Base-by-base conservation (phyloP, 30 jellyfish, hydroid and myxozoan species). In the Nemopilema nomurai region DNA sequence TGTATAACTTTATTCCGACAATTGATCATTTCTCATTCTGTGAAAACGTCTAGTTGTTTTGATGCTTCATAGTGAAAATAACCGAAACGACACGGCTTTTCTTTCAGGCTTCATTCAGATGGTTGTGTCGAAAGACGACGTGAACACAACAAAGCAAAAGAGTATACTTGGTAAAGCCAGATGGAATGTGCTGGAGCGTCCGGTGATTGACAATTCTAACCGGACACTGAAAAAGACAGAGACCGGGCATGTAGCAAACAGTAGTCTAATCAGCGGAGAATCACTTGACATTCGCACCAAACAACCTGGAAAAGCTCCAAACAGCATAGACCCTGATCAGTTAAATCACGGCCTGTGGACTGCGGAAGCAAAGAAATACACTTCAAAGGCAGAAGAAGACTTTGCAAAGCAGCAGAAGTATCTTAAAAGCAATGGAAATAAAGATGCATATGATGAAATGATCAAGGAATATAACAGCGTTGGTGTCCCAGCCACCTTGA, bases 321-420 rank as follows among this genome's bases (percentile, higher is more conserved):
- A 62, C 28, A 82, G 26, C 50, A 84, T 86, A 18, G 74, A 83
- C 33, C 92, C 92, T 4, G 92, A 83, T 72, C 81, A 71, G 86
- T 62, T 72, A 26, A 68, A 83, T 53, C 76, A 67, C 7, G 90
- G 90, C 41, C 28, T 72, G 72, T 83, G 92, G 92, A 71, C 92
- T 0, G 83, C 51, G 1, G 92, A 83, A 62, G 92, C 82, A 1
- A 72, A 70, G 51, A 19, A 69, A 7, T 51, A 53, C 57, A 20
- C 76, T 16, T 16, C 24, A 21, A 33, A 72, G 19, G 80, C 63
- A 0, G 67, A 71, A 13, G 51, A 78, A 8, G 78, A 78, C 62
- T 78, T 62, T 27, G 70, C 67, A 20, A 65, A 78, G 19, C 87
- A 78, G 49, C 51, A 51, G 67, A 57, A 78, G 33, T 62, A 78